phyloP scores from a whole-genome alignment of 2,113 vertebrate genomes.

The Notechis scutatus region DNA sequence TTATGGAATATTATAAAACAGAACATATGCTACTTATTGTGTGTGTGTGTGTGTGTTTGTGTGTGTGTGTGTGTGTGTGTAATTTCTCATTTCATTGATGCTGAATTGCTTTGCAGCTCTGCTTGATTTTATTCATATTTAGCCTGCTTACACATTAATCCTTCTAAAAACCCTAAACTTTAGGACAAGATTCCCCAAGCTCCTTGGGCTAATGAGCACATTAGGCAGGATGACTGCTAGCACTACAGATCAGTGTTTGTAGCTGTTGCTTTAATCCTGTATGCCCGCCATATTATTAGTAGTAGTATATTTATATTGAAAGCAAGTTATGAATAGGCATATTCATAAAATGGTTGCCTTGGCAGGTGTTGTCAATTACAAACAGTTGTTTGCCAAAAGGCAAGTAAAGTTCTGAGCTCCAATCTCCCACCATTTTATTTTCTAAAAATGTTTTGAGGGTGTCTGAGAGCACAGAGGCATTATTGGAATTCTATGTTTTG shows the following conservation, averaged over 20 bases:
- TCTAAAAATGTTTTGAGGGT: neutral
- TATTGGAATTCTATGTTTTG: neutral
- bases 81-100: neutral
- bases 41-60: neutral
- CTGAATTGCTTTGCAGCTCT: neutral
- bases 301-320: neutral
- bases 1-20: neutral
- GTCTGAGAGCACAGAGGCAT: neutral
- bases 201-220: neutral
- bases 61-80: neutral
- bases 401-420: neutral
- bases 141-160: neutral
- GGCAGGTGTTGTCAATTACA: neutral
- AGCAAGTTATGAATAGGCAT: neutral
- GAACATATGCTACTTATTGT: neutral
- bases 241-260: neutral
- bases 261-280: neutral
- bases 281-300: neutral
- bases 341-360: neutral
- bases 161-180: neutral
- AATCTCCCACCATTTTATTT: neutral
- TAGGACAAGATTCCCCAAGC: neutral
- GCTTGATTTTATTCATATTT: neutral
- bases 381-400: neutral
- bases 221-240: neutral